Evolutionary conservation across 2,888 invertebrate species (phyloP), one percentile per base, ranked within the genome.

Genomic region (Gandaritis pyraliata): DNA sequence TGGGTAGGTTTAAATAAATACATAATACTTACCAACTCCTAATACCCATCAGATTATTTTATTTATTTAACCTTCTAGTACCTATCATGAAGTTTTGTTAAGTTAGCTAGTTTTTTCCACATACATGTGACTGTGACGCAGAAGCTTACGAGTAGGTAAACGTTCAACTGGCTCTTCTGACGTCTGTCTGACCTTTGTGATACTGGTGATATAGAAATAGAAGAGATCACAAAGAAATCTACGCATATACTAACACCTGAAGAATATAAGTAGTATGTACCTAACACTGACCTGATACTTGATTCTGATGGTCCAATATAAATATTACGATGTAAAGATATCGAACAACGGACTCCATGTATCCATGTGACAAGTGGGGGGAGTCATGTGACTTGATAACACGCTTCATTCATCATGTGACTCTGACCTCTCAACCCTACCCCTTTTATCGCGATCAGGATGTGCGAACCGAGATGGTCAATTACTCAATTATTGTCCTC

Each of bases 391-490:
- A 63, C 46, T 54, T 11, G 54, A 63, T 58, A 63, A 58, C 51
- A 41, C 45, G 47, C 50, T 15, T 50, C 58, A 45, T 15, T 50
- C 58, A 45, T 46, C 58, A 46, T 46, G 39, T 47, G 58, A 55
- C 50, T 62, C 15, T 58, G 66, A 68, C 66, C 59, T 66, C 66
- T 77, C 71, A 73, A 73, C 77, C 71, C 74, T 69, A 76, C 76
- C 77, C 74, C 73, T 67, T 71, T 63, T 73, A 75, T 75, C 72
- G 60, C 57, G 64, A 69, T 63, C 66, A 76, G 78, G 77, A 78
- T 76, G 75, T 62, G 76, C 74, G 68, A 73, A 68, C 49, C 60
- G 57, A 59, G 72, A 76, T 78, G 71, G 72, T 66, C 54, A 63
- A 58, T 63, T 63, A 45, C 23, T 62, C 53, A 62, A 62, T 62